These are phyloP conservation scores for Oenanthe melanoleuca DNA, from an alignment of 2,113 vertebrate genomes.

Conservation along the genomic window DNA sequence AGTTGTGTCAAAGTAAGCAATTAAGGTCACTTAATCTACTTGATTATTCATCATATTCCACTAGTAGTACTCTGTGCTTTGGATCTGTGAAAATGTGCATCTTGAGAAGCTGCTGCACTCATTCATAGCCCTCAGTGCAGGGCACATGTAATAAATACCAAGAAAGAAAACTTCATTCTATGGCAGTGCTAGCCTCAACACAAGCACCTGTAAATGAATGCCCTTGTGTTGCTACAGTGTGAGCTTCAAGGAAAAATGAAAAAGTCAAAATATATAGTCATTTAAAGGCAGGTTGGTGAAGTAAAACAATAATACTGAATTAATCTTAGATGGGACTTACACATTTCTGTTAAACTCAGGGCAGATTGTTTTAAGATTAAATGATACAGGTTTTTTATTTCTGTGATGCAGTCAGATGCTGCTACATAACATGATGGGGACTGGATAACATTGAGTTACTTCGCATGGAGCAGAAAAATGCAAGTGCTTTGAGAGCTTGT, in stretches of 20 bases:
- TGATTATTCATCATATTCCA: slow-evolving; percentile 24
- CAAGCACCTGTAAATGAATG: background rate
- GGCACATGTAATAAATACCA: background rate
- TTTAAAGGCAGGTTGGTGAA: background rate
- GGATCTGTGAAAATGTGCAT: background rate
- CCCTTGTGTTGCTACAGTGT: background rate
- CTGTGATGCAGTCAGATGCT: background rate
- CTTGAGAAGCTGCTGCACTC: background rate
- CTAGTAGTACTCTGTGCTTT: background rate
- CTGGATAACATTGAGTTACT: background rate
- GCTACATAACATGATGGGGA: background rate
- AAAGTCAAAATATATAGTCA: background rate
- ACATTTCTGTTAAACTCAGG: background rate
- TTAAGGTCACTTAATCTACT: slow-evolving; percentile 43
- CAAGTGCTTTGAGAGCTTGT: background rate
- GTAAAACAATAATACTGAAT: background rate
- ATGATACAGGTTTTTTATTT: background rate
- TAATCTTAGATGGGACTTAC: background rate
- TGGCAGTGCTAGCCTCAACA: background rate
- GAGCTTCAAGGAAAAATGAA: background rate
- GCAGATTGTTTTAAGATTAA: background rate
- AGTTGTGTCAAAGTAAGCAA: slow-evolving; percentile 33
- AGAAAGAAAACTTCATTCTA: background rate
- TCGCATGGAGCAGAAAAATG: background rate
- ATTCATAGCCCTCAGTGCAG: background rate